A percentile compares a stretch with the other conserved stretches of the same genome.
phyloP scores from a whole-genome alignment of 2,797 vertebrate genomes.

The Lagorchestes hirsutus region DNA sequence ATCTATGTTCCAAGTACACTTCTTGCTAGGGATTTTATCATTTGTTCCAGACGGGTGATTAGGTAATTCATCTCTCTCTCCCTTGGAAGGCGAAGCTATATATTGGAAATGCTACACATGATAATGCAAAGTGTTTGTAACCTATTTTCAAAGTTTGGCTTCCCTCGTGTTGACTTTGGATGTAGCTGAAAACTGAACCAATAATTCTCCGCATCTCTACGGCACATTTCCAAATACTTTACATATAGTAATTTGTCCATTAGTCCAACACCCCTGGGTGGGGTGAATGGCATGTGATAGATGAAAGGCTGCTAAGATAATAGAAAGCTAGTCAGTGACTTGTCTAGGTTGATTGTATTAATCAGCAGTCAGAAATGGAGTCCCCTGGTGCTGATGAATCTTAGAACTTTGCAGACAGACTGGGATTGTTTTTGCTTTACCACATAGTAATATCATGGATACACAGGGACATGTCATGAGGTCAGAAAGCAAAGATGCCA shows the following conservation, averaged over 20 bases:
- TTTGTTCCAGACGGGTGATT: slow-evolving; percentile 19
- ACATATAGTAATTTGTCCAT: background rate
- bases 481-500: slow-evolving; percentile 53
- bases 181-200: background rate
- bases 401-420: background rate
- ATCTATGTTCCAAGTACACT: background rate
- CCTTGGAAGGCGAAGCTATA: slow-evolving; percentile 13
- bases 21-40: background rate
- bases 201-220: background rate
- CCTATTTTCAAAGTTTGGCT: slow-evolving; percentile 2
- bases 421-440: background rate
- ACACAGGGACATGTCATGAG: slow-evolving; percentile 25
- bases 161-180: slow-evolving; percentile 31
- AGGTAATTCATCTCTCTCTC: slow-evolving; percentile 53
- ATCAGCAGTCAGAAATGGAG: background rate
- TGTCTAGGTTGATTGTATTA: background rate
- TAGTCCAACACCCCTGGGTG: background rate
- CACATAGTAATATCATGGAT: background rate
- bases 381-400: background rate
- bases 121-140: slow-evolving; percentile 27
- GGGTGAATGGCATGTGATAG: background rate
- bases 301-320: background rate
- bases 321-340: background rate
- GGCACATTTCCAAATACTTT: background rate
- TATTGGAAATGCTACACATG: slow-evolving; percentile 30